phyloP scores from a whole-genome alignment of 2,888 invertebrate genomes.

The Himalopsyche kuldschensis region DNA sequence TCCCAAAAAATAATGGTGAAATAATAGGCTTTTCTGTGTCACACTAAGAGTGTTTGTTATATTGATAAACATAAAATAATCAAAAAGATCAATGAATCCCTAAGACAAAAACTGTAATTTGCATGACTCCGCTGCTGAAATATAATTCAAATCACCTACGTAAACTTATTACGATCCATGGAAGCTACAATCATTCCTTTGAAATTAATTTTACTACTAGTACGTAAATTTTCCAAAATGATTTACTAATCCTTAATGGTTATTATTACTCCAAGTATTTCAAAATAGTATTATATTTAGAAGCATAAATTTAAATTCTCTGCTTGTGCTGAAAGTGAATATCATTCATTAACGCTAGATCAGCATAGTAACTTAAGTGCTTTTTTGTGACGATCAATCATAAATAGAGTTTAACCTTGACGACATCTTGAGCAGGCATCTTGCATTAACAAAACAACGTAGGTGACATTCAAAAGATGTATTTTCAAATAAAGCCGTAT shows the following conservation, averaged over 20 bases:
- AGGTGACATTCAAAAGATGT: not conserved
- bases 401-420: not conserved
- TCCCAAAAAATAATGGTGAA: too few relatives aligned
- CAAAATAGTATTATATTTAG: not conserved
- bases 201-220: not conserved
- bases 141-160: too few relatives aligned
- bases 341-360: not conserved
- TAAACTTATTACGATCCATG: too few relatives aligned
- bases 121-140: too few relatives aligned
- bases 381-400: not conserved
- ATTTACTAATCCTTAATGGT: not conserved
- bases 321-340: not conserved
- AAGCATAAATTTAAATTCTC: not conserved
- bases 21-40: too few relatives aligned
- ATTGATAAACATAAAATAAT: too few relatives aligned
- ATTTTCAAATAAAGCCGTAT: not conserved
- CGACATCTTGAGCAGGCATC: not conserved
- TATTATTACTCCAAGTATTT: not conserved
- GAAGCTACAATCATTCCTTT: not conserved
- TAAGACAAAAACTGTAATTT: too few relatives aligned
- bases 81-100: too few relatives aligned
- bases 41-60: too few relatives aligned
- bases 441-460: not conserved
- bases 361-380: not conserved
- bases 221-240: not conserved